Evolutionary conservation across 2,888 invertebrate species (phyloP).

Genomic region (Empis stercorea): DNA sequence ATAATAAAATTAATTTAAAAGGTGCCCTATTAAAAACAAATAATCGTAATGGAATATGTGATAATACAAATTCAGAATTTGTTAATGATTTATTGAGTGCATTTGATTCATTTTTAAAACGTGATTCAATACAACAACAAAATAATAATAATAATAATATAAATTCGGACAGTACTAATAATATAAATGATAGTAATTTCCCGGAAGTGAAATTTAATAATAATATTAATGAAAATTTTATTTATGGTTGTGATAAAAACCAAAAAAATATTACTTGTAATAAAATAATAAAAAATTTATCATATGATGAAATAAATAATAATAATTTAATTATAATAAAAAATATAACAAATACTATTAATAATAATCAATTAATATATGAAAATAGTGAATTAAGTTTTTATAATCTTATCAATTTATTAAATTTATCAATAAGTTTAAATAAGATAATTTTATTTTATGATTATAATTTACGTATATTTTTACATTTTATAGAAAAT

Average conservation of each 20-base stretch:
- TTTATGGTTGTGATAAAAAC: neutral
- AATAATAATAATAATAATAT: neutral
- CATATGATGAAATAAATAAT: no score
- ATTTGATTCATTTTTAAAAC: constrained; percentile 17
- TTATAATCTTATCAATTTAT: constrained; percentile 12
- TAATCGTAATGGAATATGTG: constrained; percentile 26
- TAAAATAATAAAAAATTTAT: no score
- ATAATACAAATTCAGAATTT: constrained; percentile 23
- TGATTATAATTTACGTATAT: constrained; percentile 16
- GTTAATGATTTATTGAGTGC: constrained; percentile 27
- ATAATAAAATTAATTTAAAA: neutral
- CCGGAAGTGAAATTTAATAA: constrained; percentile 2
- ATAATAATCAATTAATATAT: neutral
- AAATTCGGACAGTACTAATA: neutral
- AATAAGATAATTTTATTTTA: constrained; percentile 19
- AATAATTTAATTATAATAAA: neutral
- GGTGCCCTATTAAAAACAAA: neutral
- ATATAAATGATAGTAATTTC: neutral
- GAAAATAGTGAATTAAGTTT: constrained; percentile 13
- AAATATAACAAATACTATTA: neutral
- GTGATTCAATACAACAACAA: constrained; percentile 8
- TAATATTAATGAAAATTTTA: neutral
- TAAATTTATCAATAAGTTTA: constrained; percentile 18
- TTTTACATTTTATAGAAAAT: constrained; percentile 9
- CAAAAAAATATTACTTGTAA: no score